Percentiles rank a stretch among this genome's conserved stretches.
Evolutionary conservation across 1,140 invertebrate genomes (phyloP).

Genomic region (Varroa destructor): DNA sequence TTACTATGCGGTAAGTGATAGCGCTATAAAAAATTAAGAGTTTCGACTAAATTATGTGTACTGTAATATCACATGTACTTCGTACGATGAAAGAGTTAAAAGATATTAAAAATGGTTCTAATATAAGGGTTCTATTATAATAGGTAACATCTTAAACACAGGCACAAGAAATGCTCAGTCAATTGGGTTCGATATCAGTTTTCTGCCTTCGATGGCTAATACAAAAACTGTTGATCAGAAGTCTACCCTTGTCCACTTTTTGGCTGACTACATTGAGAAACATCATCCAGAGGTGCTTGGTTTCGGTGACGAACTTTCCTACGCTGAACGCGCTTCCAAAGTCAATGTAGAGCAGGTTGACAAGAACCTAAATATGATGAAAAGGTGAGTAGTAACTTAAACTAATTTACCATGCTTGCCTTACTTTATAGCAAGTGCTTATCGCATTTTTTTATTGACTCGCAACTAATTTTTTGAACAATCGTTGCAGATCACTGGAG

Average conservation of each 20-base stretch:
- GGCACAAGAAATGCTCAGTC: conserved; percentile 83
- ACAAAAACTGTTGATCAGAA: conserved; percentile 90
- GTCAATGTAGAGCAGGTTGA: conserved; percentile 30
- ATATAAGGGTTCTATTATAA: not conserved
- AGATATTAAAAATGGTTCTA: too few relatives aligned
- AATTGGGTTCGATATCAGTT: conserved; percentile 91
- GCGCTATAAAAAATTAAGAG: not conserved
- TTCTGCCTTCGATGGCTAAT: conserved; percentile 66
- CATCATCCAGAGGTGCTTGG: conserved; percentile 70
- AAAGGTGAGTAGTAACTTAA: conserved; percentile 30
- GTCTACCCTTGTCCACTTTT: conserved; percentile 77
- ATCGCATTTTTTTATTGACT: not conserved
- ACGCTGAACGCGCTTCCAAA: conserved; percentile 51
- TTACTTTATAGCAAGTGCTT: not conserved
- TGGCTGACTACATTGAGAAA: conserved; percentile 71
- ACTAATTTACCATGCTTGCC: not conserved
- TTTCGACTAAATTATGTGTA: not conserved
- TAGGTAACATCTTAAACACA: conserved; percentile 38
- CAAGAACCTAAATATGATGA: conserved; percentile 24
- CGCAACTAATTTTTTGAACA: conserved; percentile 5
- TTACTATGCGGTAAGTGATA: conserved; percentile 60
- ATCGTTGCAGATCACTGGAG: conserved; percentile 50
- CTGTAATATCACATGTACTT: not conserved
- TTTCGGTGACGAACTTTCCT: conserved; percentile 72
- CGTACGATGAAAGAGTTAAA: too few relatives aligned